Evolutionary conservation across 2,113 vertebrate species (phyloP), one percentile per base, ranked within the genome.

Genomic region (Blennius ocellaris): DNA sequence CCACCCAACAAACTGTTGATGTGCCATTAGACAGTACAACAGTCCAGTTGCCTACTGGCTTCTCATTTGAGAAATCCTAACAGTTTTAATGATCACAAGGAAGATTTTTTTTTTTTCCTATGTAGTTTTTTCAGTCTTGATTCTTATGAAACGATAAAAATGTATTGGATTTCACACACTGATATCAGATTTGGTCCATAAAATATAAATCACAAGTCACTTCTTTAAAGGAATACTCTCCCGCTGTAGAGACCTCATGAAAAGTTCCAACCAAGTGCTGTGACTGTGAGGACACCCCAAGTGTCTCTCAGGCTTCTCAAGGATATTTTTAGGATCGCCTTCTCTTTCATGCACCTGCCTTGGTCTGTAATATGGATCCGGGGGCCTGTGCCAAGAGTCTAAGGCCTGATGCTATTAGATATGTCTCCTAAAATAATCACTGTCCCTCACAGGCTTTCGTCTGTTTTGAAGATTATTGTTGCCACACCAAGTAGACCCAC

Each of bases 241-340:
- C 5, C 12, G 43, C 56, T 59, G 5, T 10, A 60, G 36, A 36
- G 11, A 63, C 21, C 36, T 11, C 30, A 14, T 45, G 14, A 66
- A 39, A 67, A 47, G 37, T 53, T 47, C 2, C 64, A 64, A 16
- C 11, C 21, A 36, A 15, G 51, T 39, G 51, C 15, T 2, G 51
- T 12, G 41, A 76, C 50, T 56, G 21, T 4, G 67, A 84, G 82
- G 78, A 76, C 79, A 67, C 78, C 62, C 77, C 67, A 65, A 88
- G 84, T 77, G 81, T 90, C 85, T 30, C 76, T 73, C 80, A 51
- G 56, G 72, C 78, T 92, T 85, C 92, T 94, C 93, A 88, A 88
- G 81, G 38, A 76, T 97, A 97, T 97, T 96, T 97, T 96, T 97
- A 96, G 95, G 52, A 52, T 36, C 48, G 78, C 78, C 90, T 91